phyloP scores from a whole-genome alignment of 2,113 vertebrate genomes.

The Ascaphus truei region DNA sequence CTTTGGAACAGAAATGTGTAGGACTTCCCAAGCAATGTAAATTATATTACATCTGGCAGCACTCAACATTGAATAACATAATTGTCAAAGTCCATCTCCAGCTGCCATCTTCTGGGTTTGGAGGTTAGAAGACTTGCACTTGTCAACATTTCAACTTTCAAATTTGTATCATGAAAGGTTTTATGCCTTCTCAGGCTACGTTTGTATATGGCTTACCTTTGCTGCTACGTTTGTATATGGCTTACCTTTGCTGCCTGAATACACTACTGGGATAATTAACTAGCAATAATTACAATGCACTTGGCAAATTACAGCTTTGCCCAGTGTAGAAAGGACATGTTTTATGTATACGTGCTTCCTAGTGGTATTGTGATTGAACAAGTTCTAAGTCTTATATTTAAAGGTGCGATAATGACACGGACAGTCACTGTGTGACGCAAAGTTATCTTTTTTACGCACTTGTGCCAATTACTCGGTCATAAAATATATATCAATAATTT shows the following conservation, averaged over 20 bases:
- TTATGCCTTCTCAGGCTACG: conserved; percentile 38
- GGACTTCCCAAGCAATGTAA: background rate
- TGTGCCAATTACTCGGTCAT: background rate
- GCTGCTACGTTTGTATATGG: conserved; percentile 45
- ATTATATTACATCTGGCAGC: background rate
- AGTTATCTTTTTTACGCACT: background rate
- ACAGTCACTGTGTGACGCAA: conserved; percentile 15
- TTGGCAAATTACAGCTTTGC: conserved; percentile 57
- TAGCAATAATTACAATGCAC: conserved; percentile 55
- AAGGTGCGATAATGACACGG: conserved; percentile 40
- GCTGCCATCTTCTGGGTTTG: conserved; percentile 21
- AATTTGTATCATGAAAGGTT: conserved; percentile 35
- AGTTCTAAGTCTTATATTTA: conserved; percentile 39
- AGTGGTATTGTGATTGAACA: conserved; percentile 44
- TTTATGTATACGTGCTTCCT: conserved; percentile 55
- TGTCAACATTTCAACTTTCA: conserved; percentile 21
- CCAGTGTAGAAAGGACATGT: conserved; percentile 49
- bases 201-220: conserved; percentile 47
- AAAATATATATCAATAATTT: background rate
- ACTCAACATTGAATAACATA: background rate
- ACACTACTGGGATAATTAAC: conserved; percentile 63
- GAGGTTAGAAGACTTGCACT: background rate
- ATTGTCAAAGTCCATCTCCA: background rate
- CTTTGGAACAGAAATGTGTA: background rate
- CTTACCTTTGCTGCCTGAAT: conserved; percentile 49